phyloP scores from a whole-genome alignment of 2,888 invertebrate species.

The Caradrina kadenii region DNA sequence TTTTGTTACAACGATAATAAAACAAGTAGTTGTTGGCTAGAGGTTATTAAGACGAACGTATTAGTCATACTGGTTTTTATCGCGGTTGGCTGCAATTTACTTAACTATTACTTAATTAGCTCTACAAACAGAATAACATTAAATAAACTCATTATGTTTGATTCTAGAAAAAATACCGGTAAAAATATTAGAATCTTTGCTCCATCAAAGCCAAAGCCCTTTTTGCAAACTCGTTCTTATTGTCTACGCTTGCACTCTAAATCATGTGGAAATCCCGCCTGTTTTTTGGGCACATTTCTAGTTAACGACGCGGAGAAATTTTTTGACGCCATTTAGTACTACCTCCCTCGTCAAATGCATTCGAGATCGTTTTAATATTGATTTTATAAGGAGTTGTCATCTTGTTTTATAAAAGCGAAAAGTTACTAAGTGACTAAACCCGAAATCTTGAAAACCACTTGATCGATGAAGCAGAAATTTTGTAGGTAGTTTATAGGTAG shows the following conservation, averaged over 20 bases:
- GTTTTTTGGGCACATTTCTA: too few species aligned
- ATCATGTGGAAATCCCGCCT: too few species aligned
- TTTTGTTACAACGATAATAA: neutral
- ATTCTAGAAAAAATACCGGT: neutral
- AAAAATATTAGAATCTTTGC: neutral
- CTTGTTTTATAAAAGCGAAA: too few species aligned
- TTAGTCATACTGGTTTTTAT: constrained; percentile 34
- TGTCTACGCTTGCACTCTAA: neutral
- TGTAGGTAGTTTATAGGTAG: too few species aligned
- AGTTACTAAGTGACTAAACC: too few species aligned
- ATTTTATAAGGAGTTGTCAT: neutral
- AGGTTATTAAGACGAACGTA: constrained; percentile 7
- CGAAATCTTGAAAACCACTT: too few species aligned
- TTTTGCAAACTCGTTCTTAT: neutral
- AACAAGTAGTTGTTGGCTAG: constrained; percentile 19
- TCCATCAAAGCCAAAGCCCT: neutral
- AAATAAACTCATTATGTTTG: neutral
- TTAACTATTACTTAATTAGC: constrained; percentile 13
- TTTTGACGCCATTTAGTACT: too few species aligned
- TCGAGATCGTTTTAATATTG: neutral
- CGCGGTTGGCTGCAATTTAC: constrained; percentile 23
- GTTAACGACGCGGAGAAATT: too few species aligned
- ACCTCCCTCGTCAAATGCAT: neutral
- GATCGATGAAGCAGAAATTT: too few species aligned
- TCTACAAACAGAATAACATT: constrained; percentile 24